Evolutionary conservation across 1,140 invertebrate species (phyloP).

Genomic region (Drosophila sulfurigaster): DNA sequence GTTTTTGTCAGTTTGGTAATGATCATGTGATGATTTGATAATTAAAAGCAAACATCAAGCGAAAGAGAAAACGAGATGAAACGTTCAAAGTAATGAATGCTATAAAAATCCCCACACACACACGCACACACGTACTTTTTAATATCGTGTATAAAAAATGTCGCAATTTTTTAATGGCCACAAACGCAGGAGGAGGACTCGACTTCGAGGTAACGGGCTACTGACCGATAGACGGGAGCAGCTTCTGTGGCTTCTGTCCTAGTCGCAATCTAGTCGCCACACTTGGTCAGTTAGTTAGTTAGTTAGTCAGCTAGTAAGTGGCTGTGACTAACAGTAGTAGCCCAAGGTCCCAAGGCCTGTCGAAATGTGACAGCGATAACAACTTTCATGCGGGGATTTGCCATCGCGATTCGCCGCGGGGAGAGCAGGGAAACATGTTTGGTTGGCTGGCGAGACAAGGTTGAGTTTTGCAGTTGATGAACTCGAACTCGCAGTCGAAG

Average conservation of each 20-base stretch:
- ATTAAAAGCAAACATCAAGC: conserved; percentile 79
- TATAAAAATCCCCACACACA: conserved; percentile 46
- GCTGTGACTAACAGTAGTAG: conserved; percentile 56
- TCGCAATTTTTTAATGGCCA: conserved; percentile 42
- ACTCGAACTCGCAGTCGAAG: conserved; percentile 34
- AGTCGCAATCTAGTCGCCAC: conserved; percentile 3
- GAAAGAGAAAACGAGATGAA: conserved; percentile 60
- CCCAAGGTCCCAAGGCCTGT: conserved; percentile 48
- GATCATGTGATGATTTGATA: conserved; percentile 81
- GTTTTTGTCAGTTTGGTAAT: conserved; percentile 64
- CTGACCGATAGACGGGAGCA: conserved; percentile 64
- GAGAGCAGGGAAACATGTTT: conserved; percentile 59
- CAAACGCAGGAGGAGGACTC: not conserved
- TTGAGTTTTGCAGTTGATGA: conserved; percentile 72
- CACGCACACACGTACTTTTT: not conserved
- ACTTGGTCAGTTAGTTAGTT: conserved; percentile 13
- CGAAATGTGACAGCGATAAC: conserved; percentile 72
- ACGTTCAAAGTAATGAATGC: conserved; percentile 60
- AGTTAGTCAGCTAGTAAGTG: conserved; percentile 9
- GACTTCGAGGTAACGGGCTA: conserved; percentile 16
- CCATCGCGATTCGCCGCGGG: not conserved
- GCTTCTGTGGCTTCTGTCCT: conserved; percentile 26
- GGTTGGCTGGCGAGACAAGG: conserved; percentile 68
- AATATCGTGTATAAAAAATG: conserved; percentile 25
- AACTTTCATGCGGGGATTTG: conserved; percentile 57